Evolutionary conservation across 2,888 invertebrate species (phyloP).

Genomic region (Thereva unica): DNA sequence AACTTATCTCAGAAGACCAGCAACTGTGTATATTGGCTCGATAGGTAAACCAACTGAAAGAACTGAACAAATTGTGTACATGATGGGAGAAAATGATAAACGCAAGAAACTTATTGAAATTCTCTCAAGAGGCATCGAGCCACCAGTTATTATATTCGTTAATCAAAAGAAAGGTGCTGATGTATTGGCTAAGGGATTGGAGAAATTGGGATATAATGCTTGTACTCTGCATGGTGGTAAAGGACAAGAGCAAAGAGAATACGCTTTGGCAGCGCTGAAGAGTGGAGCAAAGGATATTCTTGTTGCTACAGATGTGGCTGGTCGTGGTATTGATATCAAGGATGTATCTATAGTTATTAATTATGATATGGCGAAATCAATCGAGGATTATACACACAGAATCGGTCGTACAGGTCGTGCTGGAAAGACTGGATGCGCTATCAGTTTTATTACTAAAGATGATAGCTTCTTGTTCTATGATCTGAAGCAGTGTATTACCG

Average conservation of each 20-base stretch:
- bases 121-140: constrained; percentile 86
- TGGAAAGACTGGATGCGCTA: constrained; percentile 94
- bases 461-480: constrained; percentile 96
- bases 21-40: constrained; percentile 96
- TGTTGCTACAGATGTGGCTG: constrained; percentile 99
- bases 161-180: constrained; percentile 99
- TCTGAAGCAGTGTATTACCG: constrained; percentile 85
- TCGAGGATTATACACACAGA: constrained; percentile 97
- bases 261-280: constrained; percentile 94
- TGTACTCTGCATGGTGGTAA: constrained; percentile 99
- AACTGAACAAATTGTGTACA: constrained; percentile 95
- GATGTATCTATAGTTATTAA: constrained; percentile 99
- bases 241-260: constrained; percentile 99
- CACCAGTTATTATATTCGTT: constrained; percentile 98
- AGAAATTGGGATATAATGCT: constrained; percentile 95
- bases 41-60: constrained; percentile 96
- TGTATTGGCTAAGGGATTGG: constrained; percentile 93
- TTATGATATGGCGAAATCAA: constrained; percentile 99
- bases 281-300: constrained; percentile 95
- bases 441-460: constrained; percentile 96
- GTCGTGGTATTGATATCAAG: constrained; percentile 99
- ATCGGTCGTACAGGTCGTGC: constrained; percentile 99
- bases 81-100: constrained; percentile 95
- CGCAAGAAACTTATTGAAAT: constrained; percentile 95
- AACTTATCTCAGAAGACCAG: constrained; percentile 91